A percentile compares a stretch with the other conserved stretches of the same genome.
phyloP scores from a whole-genome alignment of 2,797 vertebrate genomes.

The Decapterus maruadsi region DNA sequence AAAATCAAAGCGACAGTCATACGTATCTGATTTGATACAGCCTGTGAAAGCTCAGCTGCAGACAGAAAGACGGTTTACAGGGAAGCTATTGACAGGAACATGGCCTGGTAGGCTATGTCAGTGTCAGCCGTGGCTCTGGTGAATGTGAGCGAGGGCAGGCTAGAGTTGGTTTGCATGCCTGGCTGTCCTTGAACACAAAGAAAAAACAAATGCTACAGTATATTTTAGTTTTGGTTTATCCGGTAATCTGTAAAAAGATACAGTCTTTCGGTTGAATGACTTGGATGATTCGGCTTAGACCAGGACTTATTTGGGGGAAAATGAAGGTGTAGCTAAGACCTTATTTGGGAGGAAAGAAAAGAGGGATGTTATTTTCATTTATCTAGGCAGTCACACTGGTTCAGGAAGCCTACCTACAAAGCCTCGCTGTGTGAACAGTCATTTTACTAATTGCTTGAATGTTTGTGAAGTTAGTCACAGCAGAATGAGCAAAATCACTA shows the following conservation, averaged over 20 bases:
- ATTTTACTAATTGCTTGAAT: background rate
- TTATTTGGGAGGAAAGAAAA: constrained; percentile 20
- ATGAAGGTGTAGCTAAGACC: background rate
- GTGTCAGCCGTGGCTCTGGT: constrained; percentile 38
- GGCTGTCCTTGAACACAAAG: constrained; percentile 20
- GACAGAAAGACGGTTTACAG: constrained; percentile 58
- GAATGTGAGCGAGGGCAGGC: constrained; percentile 32
- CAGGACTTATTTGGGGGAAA: background rate
- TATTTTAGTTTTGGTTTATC: background rate
- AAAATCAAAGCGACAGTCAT: constrained; percentile 81
- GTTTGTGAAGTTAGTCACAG: background rate
- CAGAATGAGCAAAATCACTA: background rate
- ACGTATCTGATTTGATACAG: constrained; percentile 76
- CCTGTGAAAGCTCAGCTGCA: constrained; percentile 50
- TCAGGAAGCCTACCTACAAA: background rate
- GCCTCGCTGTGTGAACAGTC: background rate
- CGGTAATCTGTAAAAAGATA: constrained; percentile 5
- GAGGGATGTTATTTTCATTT: background rate
- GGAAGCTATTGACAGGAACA: constrained; percentile 68
- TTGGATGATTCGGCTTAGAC: background rate
- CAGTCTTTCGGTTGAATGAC: background rate
- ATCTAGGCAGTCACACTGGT: background rate
- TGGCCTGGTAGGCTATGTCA: constrained; percentile 25
- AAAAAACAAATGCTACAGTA: background rate
- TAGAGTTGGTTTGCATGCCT: constrained; percentile 2